phyloP scores from a whole-genome alignment of 2,113 vertebrate species.

The Petrocephalus zakoni region DNA sequence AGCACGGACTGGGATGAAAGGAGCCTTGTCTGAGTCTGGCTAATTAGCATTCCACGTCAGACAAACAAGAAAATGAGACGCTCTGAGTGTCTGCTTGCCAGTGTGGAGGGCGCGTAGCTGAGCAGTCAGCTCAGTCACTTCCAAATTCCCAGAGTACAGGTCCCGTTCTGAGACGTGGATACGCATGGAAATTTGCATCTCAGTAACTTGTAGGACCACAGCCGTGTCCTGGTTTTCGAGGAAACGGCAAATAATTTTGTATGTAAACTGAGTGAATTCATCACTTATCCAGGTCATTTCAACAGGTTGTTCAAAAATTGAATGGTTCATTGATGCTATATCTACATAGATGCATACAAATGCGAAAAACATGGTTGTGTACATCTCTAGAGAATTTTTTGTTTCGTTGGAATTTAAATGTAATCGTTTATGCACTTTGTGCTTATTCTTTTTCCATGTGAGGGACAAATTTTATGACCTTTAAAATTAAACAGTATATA shows the following conservation, averaged over 20 bases:
- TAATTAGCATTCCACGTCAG: conserved; percentile 17
- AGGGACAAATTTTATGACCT: neutral
- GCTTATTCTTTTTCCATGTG: neutral
- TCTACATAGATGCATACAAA: neutral
- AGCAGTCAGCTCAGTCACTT: neutral
- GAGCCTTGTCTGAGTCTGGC: conserved; percentile 14
- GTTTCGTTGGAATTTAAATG: neutral
- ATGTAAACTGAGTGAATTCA: neutral
- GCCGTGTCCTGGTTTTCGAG: neutral
- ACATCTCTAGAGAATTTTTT: neutral
- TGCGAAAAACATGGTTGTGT: neutral
- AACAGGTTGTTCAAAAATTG: neutral
- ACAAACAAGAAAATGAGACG: neutral
- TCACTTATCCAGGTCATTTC: neutral
- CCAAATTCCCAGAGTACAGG: neutral
- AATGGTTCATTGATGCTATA: neutral
- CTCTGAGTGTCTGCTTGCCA: neutral
- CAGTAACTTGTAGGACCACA: neutral
- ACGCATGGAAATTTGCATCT: neutral
- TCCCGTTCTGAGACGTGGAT: neutral
- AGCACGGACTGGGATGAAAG: neutral
- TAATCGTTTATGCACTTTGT: neutral
- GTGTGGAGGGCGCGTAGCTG: neutral
- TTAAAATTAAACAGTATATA: neutral
- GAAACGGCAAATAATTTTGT: no score